Evolutionary conservation across 2,888 invertebrate genomes (phyloP).

Genomic region (Lithosia quadra): DNA sequence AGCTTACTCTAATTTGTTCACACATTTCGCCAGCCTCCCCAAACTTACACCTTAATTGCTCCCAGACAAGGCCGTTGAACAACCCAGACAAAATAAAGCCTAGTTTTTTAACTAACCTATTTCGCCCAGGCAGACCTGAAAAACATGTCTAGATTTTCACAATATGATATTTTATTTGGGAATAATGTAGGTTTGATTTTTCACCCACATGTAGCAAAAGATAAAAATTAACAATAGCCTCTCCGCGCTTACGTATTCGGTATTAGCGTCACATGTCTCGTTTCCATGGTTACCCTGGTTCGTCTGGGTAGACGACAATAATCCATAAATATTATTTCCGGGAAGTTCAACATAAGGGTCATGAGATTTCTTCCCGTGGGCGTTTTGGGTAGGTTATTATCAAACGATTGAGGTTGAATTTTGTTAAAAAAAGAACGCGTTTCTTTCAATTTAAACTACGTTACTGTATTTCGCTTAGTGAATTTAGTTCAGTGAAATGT

Average conservation of each 20-base stretch:
- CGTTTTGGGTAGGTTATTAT: background rate
- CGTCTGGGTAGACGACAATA: constrained; percentile 15
- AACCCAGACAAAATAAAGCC: constrained; percentile 18
- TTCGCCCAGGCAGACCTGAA: constrained; percentile 12
- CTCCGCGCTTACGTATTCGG: constrained; percentile 11
- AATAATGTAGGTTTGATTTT: background rate
- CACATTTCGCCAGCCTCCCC: background rate
- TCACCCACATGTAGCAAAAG: background rate
- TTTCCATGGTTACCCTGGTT: constrained; percentile 50
- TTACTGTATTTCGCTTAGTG: background rate
- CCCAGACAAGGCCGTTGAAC: constrained; percentile 14
- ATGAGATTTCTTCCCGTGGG: background rate
- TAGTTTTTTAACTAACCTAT: constrained; percentile 23
- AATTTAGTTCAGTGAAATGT: background rate
- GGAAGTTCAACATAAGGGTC: background rate
- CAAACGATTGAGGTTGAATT: too few relatives aligned
- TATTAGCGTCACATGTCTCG: constrained; percentile 38
- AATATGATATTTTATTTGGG: background rate
- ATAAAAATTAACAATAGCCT: constrained; percentile 8
- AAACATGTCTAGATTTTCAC: constrained; percentile 6
- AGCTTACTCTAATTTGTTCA: background rate
- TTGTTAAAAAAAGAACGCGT: too few relatives aligned
- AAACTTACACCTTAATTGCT: background rate
- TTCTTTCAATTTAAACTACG: too few relatives aligned
- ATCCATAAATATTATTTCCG: background rate